Evolutionary conservation across 2,888 invertebrate genomes (phyloP), one percentile per base, ranked within the genome.

Genomic region (Vesta saturnalis): DNA sequence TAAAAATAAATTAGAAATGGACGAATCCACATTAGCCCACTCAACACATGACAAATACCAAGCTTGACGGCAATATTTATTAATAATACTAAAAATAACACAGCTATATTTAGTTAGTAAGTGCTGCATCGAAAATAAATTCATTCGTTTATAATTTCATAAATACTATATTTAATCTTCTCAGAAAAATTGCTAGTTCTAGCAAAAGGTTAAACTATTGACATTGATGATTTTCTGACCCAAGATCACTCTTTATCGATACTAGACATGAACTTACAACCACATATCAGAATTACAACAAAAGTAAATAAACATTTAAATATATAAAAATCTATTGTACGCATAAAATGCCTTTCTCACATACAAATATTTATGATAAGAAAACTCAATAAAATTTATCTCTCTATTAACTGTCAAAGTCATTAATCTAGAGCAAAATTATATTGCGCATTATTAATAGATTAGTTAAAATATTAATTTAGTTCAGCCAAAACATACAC

Each of bases 1-100:
- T 67, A 69, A 69, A 72, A 73, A 69, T 73, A 67, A 69, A 62
- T 60, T 58, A 64, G 69, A 60, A 64, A 54, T 56, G 30, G 69
- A 60, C 69, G 64, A 69, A 49, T 56, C 60, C 57, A 61, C 61
- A 64, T 63, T 52, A 60, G 60, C 68, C 68, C 63, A 68, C 59
- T 64, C 62, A 52, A 67, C 49, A 54, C 46, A 49, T 60, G 56
- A 60, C 56, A 63, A 59, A 60, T 59, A 47, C 56, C 63, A 23
- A 39, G 16, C 63, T 30, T 55, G 59, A 59, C 56, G 63, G 55
- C 60, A 55, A 60, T 64, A 63, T 57, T 56, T 66, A 49, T 66
- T 61, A 66, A 23, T 52, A 64, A 59, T 58, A 16, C 43, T 52
- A 55, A 54, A 54, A 54, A 64, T 55, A 64, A 43, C 52, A 54